Evolutionary conservation across 2,888 invertebrate genomes (phyloP), one percentile per base, ranked within the genome.

Genomic region (Drosophila crucigera): DNA sequence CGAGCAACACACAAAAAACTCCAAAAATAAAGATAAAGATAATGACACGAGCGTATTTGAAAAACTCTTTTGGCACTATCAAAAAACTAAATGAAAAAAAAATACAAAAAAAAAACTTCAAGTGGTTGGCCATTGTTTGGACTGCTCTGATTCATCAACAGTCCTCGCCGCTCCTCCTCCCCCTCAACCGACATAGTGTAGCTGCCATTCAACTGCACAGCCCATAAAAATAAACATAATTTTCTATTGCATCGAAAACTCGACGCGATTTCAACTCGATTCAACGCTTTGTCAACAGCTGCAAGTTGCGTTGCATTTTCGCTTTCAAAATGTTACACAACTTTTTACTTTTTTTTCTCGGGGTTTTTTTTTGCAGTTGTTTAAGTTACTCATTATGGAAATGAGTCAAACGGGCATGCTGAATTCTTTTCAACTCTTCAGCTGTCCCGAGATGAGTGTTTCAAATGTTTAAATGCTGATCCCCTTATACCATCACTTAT

Each of bases 221-320:
- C 2, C 59, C 71, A 78, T 67, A 71, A 71, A 64, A 78, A 80
- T 82, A 82, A 82, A 82, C 82, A 81, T 82, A 74, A 81, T 81
- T 81, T 81, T 81, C 81, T 82, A 81, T 80, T 82, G 66, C 76
- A 68, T 39, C 65, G 30, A 67, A 68, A 56, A 69, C 70, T 64
- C 71, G 72, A 68, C 43, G 76, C 70, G 70, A 56, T 60, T 73
- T 60, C 39, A 28, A 56, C 75, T 62, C 68, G 62, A 72, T 61
- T 41, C 71, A 78, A 73, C 68, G 78, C 73, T 80, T 80, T 79
- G 80, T 79, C 80, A 79, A 74, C 79, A 81, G 79, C 79, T 77
- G 81, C 82, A 74, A 72, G 30, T 78, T 79, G 75, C 72, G 66
- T 73, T 78, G 78, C 81, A 77, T 69, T 73, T 80, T 68, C 81